Base-by-base conservation (phyloP, 2,888 invertebrate genomes). In the Halocaridina rubra region DNA sequence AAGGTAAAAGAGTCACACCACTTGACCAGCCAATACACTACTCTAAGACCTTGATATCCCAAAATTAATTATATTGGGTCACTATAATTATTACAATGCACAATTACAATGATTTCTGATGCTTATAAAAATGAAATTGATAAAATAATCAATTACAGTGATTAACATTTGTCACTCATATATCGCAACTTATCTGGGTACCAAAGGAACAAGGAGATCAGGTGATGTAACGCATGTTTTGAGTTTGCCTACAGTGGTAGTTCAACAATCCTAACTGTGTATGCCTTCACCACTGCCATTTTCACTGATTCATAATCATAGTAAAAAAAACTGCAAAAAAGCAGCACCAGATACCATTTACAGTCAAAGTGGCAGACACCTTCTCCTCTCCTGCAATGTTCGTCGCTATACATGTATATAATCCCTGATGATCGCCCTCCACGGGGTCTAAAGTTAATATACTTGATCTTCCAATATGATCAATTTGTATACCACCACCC, bases 371-470 rank as follows among this genome's bases (percentile, higher is more conserved):
- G 59, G 88, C 85, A 30, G 82, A 69, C 22, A 88, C 84, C 46
- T 80, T 80, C 64, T 79, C 77, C 32, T 77, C 74, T n/a, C 89
- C 89, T 53, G 89, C 89, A 16, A 74, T 81, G 87, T 90, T 92
- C 85, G 89, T 90, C 57, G 91, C 91, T 59, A 90, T 89, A 86
- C 92, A 92, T 3, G 91, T 91, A 89, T 91, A 92, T 88, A 91
- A 91, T 16, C 91, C 92, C 53, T 93, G 93, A 91, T 95, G 95
- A n/a, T 84, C 64, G 10, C 87, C 84, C 29, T 86, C 84, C 16
- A 94, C 94, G 7, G 94, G 93, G 89, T 94, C 93, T 89, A 95
- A 95, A 90, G 93, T 94, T 89, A 95, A 91, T 61, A 93, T 92
- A 89, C 93, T 94, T 46, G 94, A 91, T 93, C 92, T 89, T 93